Percentiles rank a stretch among this genome's conserved stretches.
Conservation (phyloP, 2,888 invertebrate species). For the Drosophila seclusa region DNA sequence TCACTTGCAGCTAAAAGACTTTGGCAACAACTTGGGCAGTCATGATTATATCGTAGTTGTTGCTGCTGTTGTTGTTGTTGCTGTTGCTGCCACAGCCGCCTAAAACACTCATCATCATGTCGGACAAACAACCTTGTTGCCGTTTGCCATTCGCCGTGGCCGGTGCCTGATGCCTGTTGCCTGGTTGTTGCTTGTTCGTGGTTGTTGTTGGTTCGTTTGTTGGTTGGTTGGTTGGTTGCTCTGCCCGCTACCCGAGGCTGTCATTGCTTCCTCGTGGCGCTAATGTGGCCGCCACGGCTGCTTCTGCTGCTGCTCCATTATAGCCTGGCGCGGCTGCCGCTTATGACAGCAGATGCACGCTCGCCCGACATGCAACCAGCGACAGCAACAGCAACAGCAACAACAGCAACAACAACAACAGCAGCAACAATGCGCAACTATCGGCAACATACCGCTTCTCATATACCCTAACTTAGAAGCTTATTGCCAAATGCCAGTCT, state of each 20-base stretch:
- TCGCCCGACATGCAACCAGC: conserved; percentile 72
- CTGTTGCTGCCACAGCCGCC: conserved; percentile 60
- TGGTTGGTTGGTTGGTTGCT: conserved; percentile 18
- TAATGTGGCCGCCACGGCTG: conserved; percentile 67
- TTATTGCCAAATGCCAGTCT: neutral
- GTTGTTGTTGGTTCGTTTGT: conserved; percentile 31
- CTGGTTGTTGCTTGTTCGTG: conserved; percentile 30
- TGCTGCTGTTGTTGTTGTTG: conserved; percentile 41
- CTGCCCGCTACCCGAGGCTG: conserved; percentile 54
- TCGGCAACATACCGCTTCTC: neutral
- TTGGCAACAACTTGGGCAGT: conserved; percentile 75
- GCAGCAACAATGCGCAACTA: neutral
- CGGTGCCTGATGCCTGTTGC: conserved; percentile 36
- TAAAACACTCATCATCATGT: conserved; percentile 80
- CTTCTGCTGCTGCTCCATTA: conserved; percentile 68
- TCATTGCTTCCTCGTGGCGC: conserved; percentile 73
- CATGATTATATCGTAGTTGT: conserved; percentile 64
- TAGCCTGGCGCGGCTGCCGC: conserved; percentile 70
- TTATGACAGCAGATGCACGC: conserved; percentile 74
- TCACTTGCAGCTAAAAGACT: conserved; percentile 62
- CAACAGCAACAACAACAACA: neutral
- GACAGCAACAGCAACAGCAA: conserved; percentile 24
- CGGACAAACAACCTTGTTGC: conserved; percentile 80
- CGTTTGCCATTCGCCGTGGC: conserved; percentile 54
- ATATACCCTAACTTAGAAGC: conserved; percentile 24